A percentile compares a stretch with the other conserved stretches of the same genome.
These are phyloP conservation scores for Machimus rusticus DNA, from an alignment of 2,888 invertebrate genomes.

Conservation along the genomic window DNA sequence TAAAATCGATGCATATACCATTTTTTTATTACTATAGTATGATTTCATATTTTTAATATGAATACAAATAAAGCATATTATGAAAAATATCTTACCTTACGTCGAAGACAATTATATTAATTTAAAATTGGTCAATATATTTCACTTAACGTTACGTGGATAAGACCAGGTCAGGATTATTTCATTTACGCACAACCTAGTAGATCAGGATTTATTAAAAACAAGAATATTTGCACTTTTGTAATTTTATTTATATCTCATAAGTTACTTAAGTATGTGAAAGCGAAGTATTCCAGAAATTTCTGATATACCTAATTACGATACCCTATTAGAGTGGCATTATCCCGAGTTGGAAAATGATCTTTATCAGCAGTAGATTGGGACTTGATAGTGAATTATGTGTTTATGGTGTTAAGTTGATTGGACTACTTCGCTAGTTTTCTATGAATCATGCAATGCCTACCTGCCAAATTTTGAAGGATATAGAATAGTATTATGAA, in stretches of 20 bases:
- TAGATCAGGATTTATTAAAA: neutral
- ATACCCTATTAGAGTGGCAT: neutral
- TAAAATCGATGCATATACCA: too few relatives aligned
- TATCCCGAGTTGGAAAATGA: neutral
- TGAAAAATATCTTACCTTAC: too few relatives aligned
- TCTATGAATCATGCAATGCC: neutral
- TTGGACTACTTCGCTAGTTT: neutral
- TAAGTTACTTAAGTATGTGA: neutral
- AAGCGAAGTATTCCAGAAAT: neutral
- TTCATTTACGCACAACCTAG: neutral
- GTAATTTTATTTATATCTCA: neutral
- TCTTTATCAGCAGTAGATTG: neutral
- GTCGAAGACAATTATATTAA: too few relatives aligned
- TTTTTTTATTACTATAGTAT: too few relatives aligned
- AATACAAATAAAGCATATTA: too few relatives aligned
- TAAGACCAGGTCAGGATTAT: neutral
- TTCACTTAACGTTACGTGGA: too few relatives aligned
- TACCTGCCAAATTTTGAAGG: neutral
- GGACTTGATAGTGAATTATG: neutral
- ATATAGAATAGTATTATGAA: neutral
- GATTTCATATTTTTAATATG: too few relatives aligned
- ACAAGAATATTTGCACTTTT: neutral
- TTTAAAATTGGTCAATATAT: too few relatives aligned
- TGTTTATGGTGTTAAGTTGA: neutral
- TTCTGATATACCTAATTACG: neutral